These are phyloP conservation scores for Rhimphoctona megacephalus DNA, from an alignment of 2,888 invertebrate species.

Conservation along the genomic window DNA sequence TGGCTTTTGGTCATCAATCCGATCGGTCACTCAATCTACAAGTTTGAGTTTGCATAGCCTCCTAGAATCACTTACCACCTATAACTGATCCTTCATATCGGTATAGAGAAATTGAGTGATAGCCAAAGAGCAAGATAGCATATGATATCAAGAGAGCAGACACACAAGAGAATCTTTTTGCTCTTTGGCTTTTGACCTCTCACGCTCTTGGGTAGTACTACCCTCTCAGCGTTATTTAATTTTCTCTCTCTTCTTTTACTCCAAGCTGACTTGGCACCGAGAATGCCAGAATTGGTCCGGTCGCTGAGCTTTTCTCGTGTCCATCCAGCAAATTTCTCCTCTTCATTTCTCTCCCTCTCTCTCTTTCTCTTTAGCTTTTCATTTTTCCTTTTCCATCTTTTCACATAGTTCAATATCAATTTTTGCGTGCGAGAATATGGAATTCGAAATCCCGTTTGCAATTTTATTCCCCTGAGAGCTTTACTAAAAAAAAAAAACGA, in stretches of 20 bases:
- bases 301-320: conserved; percentile 34
- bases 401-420: conserved; percentile 23
- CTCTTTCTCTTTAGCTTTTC: background rate
- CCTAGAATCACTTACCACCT: background rate
- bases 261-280: conserved; percentile 78
- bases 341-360: background rate
- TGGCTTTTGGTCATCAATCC: conserved; percentile 32
- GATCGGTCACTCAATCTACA: background rate
- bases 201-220: conserved; percentile 31
- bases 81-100: background rate
- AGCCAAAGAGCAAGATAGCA: conserved; percentile 20
- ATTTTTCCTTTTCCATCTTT: conserved; percentile 5
- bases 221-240: conserved; percentile 78
- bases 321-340: conserved; percentile 26
- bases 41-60: conserved; percentile 2
- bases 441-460: conserved; percentile 54
- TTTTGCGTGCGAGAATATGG: conserved; percentile 26
- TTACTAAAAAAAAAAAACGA: conserved; percentile 21
- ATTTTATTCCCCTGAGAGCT: conserved; percentile 38
- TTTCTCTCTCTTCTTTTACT: conserved; percentile 69
- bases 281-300: conserved; percentile 74
- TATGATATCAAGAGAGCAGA: conserved; percentile 8
- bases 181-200: conserved; percentile 45
- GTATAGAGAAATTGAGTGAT: conserved; percentile 1
- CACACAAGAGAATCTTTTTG: conserved; percentile 33